Evolutionary conservation across 2,888 invertebrate genomes (phyloP).

Genomic region (Poecilus cupreus): DNA sequence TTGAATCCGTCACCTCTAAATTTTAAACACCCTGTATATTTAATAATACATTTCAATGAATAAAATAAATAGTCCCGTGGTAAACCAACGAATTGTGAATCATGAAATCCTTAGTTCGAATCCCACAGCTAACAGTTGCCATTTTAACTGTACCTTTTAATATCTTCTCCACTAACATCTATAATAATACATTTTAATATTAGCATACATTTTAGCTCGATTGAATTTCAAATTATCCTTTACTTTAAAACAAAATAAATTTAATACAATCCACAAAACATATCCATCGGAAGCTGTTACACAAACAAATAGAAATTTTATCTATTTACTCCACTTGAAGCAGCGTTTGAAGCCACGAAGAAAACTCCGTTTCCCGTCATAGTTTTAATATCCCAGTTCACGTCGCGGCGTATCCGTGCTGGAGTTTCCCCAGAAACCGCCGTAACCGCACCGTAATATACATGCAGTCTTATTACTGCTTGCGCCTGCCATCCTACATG

Average conservation of each 20-base stretch:
- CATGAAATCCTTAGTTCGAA: too few species aligned
- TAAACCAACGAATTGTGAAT: too few species aligned
- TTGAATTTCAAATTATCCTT: background rate
- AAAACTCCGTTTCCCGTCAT: background rate
- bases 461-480: conserved; percentile 36
- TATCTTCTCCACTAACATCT: too few species aligned
- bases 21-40: too few species aligned
- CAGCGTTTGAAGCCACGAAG: background rate
- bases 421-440: conserved; percentile 20
- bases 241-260: background rate
- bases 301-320: background rate
- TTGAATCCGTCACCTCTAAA: too few species aligned
- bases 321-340: background rate
- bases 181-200: too few species aligned
- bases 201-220: too few species aligned
- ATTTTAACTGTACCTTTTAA: too few species aligned
- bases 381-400: conserved; percentile 11
- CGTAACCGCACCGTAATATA: conserved; percentile 11
- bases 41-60: too few species aligned
- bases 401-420: background rate
- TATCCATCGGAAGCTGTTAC: background rate
- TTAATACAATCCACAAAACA: background rate
- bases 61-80: too few species aligned
- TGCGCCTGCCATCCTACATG: conserved; percentile 15
- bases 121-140: too few species aligned